A percentile compares a stretch with the other conserved stretches of the same genome.
Conservation (phyloP, 2,113 vertebrate genomes). For the Thymallus thymallus region DNA sequence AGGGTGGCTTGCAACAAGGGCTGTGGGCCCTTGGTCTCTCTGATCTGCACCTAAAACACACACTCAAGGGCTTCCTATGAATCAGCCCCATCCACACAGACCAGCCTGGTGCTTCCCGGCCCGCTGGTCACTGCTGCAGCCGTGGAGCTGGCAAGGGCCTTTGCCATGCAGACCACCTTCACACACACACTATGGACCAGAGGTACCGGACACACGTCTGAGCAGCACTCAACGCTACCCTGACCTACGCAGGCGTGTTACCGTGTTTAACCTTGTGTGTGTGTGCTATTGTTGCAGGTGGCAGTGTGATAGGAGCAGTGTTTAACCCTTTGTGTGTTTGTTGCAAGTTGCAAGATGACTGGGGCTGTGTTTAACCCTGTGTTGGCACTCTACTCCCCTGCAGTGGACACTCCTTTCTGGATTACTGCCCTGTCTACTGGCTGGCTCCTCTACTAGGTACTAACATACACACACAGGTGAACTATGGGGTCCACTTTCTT, state of each 20-base stretch:
- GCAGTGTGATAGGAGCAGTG: not conserved
- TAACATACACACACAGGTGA: slow-evolving; percentile 89
- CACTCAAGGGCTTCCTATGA: slow-evolving; percentile 68
- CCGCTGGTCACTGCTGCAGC: slow-evolving; percentile 68
- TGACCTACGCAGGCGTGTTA: slow-evolving; percentile 85
- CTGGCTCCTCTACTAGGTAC: slow-evolving; percentile 82
- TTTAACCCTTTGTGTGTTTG: not conserved
- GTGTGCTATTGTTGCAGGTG: not conserved
- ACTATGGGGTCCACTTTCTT: slow-evolving; percentile 38
- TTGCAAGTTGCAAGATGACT: slow-evolving; percentile 82
- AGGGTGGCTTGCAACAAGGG: slow-evolving; percentile 58
- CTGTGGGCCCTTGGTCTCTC: slow-evolving; percentile 78
- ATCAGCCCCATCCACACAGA: slow-evolving; percentile 72
- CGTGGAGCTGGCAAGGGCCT: slow-evolving; percentile 82
- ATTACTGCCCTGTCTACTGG: slow-evolving; percentile 85
- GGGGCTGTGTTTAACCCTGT: slow-evolving; percentile 93
- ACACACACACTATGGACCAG: slow-evolving; percentile 67
- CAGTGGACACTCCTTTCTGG: slow-evolving; percentile 78
- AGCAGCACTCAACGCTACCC: slow-evolving; percentile 79
- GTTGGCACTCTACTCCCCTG: slow-evolving; percentile 87
- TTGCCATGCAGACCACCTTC: slow-evolving; percentile 77
- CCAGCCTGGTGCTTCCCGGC: too few species aligned
- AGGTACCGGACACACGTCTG: slow-evolving; percentile 77
- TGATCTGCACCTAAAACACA: slow-evolving; percentile 68
- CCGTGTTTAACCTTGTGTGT: slow-evolving; percentile 1